These are phyloP conservation scores for Emydura subglobosa DNA, from an alignment of 2,113 vertebrate genomes.

Conservation along the genomic window DNA sequence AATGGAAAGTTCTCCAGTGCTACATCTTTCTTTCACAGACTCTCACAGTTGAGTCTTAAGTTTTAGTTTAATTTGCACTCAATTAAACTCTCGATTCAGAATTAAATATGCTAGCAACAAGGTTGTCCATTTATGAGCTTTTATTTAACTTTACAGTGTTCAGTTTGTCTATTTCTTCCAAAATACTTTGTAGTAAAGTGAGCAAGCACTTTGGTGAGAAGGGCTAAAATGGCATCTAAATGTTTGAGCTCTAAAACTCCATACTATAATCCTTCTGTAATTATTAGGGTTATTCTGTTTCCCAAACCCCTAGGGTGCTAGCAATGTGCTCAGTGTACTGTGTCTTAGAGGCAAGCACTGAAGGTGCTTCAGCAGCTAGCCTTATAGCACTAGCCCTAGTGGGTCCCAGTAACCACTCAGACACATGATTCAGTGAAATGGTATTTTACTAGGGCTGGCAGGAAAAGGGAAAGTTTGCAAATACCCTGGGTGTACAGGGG, in stretches of 20 bases:
- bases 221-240: not conserved
- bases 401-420: not conserved
- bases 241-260: not conserved
- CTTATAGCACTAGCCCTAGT: not conserved
- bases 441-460: not conserved
- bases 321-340: not conserved
- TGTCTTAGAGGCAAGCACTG: not conserved
- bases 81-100: not conserved
- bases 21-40: not conserved
- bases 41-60: not conserved
- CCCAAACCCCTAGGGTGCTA: not conserved
- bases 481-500: not conserved
- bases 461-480: not conserved
- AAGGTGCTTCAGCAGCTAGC: not conserved
- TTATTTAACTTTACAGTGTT: not conserved
- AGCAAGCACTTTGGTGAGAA: not conserved
- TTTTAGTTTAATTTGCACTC: not conserved
- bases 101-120: not conserved
- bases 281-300: not conserved
- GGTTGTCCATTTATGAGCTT: not conserved
- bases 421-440: not conserved
- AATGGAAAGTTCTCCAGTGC: not conserved
- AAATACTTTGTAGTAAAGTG: not conserved
- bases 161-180: not conserved
- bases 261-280: not conserved